Evolutionary conservation across 2,113 vertebrate genomes (phyloP).

Genomic region (Apus apus): DNA sequence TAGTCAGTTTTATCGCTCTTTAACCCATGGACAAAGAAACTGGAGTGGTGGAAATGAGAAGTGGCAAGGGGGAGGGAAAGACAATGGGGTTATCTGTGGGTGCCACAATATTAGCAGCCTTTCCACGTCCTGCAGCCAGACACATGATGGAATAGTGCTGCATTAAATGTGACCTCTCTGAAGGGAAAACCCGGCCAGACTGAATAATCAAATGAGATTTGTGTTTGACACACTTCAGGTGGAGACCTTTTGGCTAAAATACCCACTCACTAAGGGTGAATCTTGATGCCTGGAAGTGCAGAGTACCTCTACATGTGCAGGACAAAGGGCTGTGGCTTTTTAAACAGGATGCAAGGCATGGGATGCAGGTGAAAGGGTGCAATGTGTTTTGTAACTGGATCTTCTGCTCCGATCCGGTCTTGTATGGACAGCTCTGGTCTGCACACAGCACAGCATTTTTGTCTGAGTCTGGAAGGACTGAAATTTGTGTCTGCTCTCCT

Average conservation of each 20-base stretch:
- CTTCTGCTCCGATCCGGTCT: not conserved
- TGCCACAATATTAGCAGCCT: not conserved
- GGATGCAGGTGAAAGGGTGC: not conserved
- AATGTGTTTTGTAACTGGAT: not conserved
- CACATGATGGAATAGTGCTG: not conserved
- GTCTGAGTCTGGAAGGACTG: not conserved
- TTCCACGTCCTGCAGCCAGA: not conserved
- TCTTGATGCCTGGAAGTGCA: not conserved
- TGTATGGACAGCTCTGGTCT: not conserved
- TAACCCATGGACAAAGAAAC: rapidly evolving
- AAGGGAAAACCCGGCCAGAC: not conserved
- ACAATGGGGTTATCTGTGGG: not conserved
- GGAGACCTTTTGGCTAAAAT: conserved; percentile 30
- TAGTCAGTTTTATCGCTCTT: not conserved
- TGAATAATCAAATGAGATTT: not conserved
- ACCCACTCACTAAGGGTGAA: not conserved
- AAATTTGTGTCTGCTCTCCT: not conserved
- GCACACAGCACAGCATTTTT: not conserved
- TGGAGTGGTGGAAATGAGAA: not conserved
- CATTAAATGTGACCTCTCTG: not conserved
- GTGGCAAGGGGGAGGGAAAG: not conserved
- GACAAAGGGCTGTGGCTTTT: not conserved
- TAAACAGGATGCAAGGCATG: not conserved
- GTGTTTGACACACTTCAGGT: not conserved
- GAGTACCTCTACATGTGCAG: not conserved